A percentile compares a stretch with the other conserved stretches of the same genome.
Conservation (phyloP, 2,797 vertebrate genomes). For the Sorex maritimensis region DNA sequence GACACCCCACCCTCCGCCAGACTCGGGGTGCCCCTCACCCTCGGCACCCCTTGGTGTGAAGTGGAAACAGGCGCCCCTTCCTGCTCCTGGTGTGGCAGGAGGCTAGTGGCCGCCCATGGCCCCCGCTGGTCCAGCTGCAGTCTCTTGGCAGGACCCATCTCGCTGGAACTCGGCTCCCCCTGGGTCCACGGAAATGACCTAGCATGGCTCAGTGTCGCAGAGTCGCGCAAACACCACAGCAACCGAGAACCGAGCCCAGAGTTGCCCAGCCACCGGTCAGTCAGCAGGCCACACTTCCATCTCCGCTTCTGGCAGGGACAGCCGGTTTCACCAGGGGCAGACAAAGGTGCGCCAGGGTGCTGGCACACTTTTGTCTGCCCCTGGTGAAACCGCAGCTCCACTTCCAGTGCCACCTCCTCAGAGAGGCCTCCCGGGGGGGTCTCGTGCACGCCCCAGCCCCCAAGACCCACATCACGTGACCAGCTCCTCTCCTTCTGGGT, state of each 20-base stretch:
- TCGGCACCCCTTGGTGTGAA: neutral
- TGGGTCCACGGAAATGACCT: neutral
- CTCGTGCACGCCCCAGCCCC: neutral
- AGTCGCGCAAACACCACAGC: no score
- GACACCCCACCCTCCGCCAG: neutral
- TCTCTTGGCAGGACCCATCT: neutral
- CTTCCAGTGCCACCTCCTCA: neutral
- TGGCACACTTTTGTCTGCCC: neutral
- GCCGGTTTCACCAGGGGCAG: neutral
- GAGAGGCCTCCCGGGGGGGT: neutral
- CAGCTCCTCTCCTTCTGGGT: neutral
- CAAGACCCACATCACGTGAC: neutral
- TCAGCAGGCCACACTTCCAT: no score
- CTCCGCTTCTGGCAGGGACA: neutral
- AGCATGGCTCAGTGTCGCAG: no score
- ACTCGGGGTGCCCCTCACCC: neutral
- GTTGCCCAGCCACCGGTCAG: no score
- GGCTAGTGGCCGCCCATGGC: neutral
- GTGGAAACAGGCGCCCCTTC: constrained; percentile 3
- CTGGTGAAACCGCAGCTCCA: neutral
- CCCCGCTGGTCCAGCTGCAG: neutral
- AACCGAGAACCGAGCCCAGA: no score
- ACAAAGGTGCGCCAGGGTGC: neutral
- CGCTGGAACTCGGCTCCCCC: constrained; percentile 6
- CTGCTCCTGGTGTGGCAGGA: neutral